A percentile compares a stretch with the other conserved stretches of the same genome.
phyloP scores from a whole-genome alignment of 2,888 invertebrate genomes.

The Andrena trimmerana region DNA sequence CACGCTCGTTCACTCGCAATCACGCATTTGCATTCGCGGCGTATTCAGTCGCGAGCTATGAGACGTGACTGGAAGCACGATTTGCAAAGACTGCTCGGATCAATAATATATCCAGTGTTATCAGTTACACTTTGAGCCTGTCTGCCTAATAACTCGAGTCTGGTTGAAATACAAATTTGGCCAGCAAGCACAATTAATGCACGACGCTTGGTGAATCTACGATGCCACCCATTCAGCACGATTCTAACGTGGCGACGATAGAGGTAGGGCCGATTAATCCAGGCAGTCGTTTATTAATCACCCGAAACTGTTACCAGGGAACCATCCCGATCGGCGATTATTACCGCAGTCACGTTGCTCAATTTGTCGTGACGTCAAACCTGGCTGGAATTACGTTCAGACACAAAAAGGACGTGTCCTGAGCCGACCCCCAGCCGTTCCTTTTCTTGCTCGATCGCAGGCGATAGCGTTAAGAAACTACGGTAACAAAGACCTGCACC shows the following conservation, averaged over 20 bases:
- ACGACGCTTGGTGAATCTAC: too few relatives aligned
- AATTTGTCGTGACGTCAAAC: constrained; percentile 41
- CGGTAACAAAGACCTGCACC: not conserved
- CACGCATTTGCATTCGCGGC: constrained; percentile 34
- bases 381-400: constrained; percentile 1
- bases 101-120: not conserved
- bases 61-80: constrained; percentile 20
- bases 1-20: not conserved
- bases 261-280: not conserved
- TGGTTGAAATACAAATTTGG: too few relatives aligned
- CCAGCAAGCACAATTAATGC: too few relatives aligned
- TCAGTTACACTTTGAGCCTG: not conserved
- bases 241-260: not conserved
- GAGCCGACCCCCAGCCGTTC: not conserved
- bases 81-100: not conserved
- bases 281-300: constrained; percentile 15
- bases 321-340: constrained; percentile 33
- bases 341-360: constrained; percentile 41
- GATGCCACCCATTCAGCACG: too few relatives aligned
- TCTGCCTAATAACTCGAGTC: too few relatives aligned
- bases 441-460: not conserved
- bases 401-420: not conserved
- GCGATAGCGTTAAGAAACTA: not conserved
- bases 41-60: constrained; percentile 4
- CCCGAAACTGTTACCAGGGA: constrained; percentile 20